Base-by-base conservation (phyloP, 2,888 invertebrate species). In the Morinoia aosen region DNA sequence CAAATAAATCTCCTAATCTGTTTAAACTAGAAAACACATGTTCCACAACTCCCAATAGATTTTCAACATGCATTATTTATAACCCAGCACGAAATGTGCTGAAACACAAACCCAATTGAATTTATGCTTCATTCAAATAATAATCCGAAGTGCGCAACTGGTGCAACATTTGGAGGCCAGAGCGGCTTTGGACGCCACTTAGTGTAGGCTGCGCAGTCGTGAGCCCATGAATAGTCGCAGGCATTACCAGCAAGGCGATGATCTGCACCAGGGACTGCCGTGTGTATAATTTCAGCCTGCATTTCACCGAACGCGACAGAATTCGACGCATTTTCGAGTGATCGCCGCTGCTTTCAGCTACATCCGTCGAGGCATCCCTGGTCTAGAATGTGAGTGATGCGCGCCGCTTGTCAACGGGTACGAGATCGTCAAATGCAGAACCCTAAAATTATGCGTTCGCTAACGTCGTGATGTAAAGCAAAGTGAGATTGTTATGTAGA, bases 191-290 rank as follows among this genome's bases (percentile, higher is more conserved):
- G 48, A 48, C 14, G 88, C 88, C 88, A 39, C n/a, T 88, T 33
- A 19, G 88, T 33, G 39, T 11, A 5, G 48, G 40, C 48, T 40
- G 90, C 40, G 40, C 88, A 11, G n/a, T 88, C 88, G 91, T 56
- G 56, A 56, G 58, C 93, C 48, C 25, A 93, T 93, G 93, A 93
- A 93, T 93, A 93, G 93, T 93, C 58, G 58, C 57, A 8, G 8
- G 93, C 56, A 93, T 93, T 93, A 93, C 16, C n/a, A 33, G 19
- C n/a, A 39, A 56, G 93, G n/a, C 57, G 93, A 39, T 93, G 93
- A 93, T 93, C 93, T 93, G 25, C 93, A 93, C 48, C 14, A 48
- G 90, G 58, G 76, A 76, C 93, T 57, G 33, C 33, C 0, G 58
- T 16, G 57, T 93, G 93, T 57, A 93, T 93, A 93, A 93, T 93